Evolutionary conservation across 2,113 vertebrate genomes (phyloP).

Genomic region (Lamprotornis superbus): DNA sequence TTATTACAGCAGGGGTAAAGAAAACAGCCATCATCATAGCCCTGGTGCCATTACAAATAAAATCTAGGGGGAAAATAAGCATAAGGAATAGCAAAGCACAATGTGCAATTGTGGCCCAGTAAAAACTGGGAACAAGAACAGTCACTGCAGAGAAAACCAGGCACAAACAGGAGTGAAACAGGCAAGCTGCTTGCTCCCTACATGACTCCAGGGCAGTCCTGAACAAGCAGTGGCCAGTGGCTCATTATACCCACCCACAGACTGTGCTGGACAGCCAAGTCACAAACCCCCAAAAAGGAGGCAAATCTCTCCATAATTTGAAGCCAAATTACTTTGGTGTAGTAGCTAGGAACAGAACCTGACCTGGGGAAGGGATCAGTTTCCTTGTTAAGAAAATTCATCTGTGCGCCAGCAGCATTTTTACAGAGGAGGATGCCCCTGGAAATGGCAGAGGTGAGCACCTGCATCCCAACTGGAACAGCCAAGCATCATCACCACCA

Average conservation of each 20-base stretch:
- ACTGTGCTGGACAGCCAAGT: rapidly evolving
- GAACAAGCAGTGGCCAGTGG: rapidly evolving
- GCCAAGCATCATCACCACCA: neutral
- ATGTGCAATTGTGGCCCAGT: neutral
- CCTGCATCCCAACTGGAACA: neutral
- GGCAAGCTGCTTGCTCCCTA: neutral
- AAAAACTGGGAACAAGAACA: neutral
- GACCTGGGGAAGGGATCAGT: neutral
- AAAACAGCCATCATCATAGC: slow-evolving; percentile 3
- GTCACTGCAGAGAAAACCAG: neutral
- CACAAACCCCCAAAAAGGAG: neutral
- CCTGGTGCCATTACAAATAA: neutral
- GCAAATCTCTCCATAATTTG: neutral
- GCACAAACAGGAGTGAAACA: neutral
- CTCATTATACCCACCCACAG: rapidly evolving
- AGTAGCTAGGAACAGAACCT: neutral
- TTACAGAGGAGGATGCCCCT: neutral
- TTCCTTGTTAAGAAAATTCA: neutral
- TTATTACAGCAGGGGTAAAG: slow-evolving; percentile 36
- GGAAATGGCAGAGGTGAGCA: neutral
- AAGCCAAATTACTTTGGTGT: neutral
- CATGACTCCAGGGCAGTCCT: neutral
- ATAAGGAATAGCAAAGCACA: neutral
- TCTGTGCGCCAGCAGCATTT: neutral
- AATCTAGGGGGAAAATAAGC: neutral